These are phyloP conservation scores for Malaclemys terrapin DNA, from an alignment of 2,113 vertebrate genomes.

Conservation along the genomic window DNA sequence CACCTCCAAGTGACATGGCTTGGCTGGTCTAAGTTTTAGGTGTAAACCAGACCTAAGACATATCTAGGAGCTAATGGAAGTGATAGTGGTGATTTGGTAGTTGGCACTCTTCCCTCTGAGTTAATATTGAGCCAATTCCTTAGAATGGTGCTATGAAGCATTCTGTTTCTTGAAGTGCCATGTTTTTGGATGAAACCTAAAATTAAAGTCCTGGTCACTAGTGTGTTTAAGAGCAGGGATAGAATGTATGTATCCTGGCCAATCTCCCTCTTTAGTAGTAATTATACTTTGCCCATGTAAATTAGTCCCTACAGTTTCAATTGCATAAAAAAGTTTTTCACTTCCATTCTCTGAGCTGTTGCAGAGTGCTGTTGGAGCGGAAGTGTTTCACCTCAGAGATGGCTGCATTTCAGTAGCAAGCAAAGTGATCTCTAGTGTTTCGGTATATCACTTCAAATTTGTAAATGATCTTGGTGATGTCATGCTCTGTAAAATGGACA, in stretches of 20 bases:
- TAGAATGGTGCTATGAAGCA: not conserved
- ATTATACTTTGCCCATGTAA: not conserved
- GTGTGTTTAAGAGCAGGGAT: not conserved
- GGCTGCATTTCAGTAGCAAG: not conserved
- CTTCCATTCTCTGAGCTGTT: not conserved
- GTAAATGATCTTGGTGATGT: not conserved
- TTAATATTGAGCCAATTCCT: not conserved
- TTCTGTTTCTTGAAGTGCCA: not conserved
- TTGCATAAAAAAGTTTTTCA: not conserved
- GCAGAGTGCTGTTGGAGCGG: not conserved
- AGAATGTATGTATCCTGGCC: not conserved
- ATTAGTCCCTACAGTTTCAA: not conserved
- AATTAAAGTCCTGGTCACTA: not conserved
- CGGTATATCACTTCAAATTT: not conserved
- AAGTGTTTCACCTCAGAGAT: too few relatives aligned
- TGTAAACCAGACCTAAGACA: not conserved
- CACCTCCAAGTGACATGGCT: too few relatives aligned
- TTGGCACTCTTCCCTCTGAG: not conserved
- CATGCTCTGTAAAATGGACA: not conserved
- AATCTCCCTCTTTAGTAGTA: not conserved
- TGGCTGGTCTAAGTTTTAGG: too few relatives aligned
- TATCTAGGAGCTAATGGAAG: too few relatives aligned
- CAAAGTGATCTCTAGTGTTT: not conserved
- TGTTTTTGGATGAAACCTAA: not conserved
- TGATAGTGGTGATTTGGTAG: not conserved